A percentile compares a stretch with the other conserved stretches of the same genome.
These are phyloP conservation scores for Cassiopea xamachana DNA, from an alignment of 30 jellyfish, hydroid and myxozoan species.

Conservation along the genomic window DNA sequence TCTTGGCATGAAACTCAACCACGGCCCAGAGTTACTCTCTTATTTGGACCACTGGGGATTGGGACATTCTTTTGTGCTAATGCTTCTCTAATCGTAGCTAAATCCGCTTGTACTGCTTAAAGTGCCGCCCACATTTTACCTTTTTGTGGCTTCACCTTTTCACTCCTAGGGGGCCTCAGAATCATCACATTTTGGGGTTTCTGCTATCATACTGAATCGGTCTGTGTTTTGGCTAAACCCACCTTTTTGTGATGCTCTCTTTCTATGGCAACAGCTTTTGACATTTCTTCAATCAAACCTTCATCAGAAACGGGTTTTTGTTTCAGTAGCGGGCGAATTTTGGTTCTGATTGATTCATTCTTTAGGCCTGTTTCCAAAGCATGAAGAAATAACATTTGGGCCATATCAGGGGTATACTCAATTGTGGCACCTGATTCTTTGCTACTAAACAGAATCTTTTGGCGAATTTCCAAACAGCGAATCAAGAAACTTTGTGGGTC, in stretches of 20 bases:
- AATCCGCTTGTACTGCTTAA: constrained; percentile 1
- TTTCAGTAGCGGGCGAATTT: constrained; percentile 22
- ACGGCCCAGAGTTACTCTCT: not conserved
- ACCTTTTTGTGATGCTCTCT: constrained; percentile 30
- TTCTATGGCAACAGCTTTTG: constrained; percentile 53
- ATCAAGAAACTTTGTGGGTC: not conserved
- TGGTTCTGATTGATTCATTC: constrained; percentile 6
- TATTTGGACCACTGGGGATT: not conserved
- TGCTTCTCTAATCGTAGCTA: not conserved
- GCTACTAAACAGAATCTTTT: not conserved
- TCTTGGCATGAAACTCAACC: constrained; percentile 30
- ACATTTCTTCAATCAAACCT: constrained; percentile 20
- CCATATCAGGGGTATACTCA: constrained; percentile 51
- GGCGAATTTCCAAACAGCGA: constrained; percentile 32
- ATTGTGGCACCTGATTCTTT: constrained; percentile 55
- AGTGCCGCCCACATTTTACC: constrained; percentile 35
- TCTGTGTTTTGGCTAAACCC: constrained; percentile 40
- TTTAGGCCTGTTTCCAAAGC: constrained; percentile 49
- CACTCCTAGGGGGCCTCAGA: constrained; percentile 7
- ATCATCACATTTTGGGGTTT: constrained; percentile 5
- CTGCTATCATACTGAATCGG: constrained; percentile 23
- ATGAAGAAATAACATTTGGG: constrained; percentile 41
- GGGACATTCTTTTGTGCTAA: not conserved
- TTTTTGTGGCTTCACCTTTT: constrained; percentile 17
- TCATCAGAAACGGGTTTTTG: constrained; percentile 30